Base-by-base conservation (phyloP, 2,888 invertebrate species). In the Lasioglossum malachurum region DNA sequence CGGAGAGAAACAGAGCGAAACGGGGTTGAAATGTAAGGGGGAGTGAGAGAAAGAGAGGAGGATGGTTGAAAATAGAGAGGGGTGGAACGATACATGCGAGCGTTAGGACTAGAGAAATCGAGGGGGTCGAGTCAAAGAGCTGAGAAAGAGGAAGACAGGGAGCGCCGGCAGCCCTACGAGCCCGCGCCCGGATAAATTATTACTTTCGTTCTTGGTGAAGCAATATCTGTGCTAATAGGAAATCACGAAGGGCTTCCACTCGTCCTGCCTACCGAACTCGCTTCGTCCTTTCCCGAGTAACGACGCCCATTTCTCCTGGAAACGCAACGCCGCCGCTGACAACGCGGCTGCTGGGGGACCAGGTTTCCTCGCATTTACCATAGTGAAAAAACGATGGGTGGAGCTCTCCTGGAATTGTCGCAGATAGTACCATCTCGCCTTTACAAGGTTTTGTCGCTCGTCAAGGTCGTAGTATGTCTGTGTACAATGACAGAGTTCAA, bases 161-260 rank as follows among this genome's bases (percentile, higher is more conserved):
- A 75, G 75, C 46, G 74, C 83, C 67, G 83, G 80, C 90, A 87
- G 82, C 90, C 88, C 90, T 84, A 84, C 83, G 89, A 86, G 87
- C 89, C 87, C 87, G 88, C 86, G 91, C 87, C 84, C 87, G 89
- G 93, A 94, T 94, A 94, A 94, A 94, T 94, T 93, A 94, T 94
- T 93, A 92, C 93, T 91, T 91, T 92, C 92, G 89, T 93, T 91
- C 92, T 90, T 89, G 91, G 90, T 88, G 90, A 91, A 92, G 93
- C 93, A 93, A 93, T 93, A 94, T 93, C 93, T 92, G 92, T 91
- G 93, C 93, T 93, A 93, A 93, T 93, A 93, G 92, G 92, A 93
- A 92, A 93, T 93, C 93, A 93, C 92, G 89, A 91, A 93, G 92
- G 93, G 91, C 89, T 91, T 92, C 91, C 67, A 87, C 76, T 78